Evolutionary conservation across 2,888 invertebrate genomes (phyloP).

Genomic region (Lottia scabra): DNA sequence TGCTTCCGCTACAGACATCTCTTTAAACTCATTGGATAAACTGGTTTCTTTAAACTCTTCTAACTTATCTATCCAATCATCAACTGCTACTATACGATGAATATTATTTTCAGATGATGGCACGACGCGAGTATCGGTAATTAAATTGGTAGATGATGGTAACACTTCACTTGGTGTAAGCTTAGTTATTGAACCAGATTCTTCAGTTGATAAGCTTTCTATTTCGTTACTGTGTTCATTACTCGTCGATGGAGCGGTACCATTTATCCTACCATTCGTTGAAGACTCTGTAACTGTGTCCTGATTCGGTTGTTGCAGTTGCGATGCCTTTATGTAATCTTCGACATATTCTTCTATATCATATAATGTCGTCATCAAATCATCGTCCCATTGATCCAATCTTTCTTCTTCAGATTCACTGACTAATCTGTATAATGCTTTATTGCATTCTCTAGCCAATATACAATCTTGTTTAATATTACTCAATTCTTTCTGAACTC

Average conservation of each 20-base stretch:
- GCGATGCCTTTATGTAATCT: neutral
- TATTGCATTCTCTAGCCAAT: neutral
- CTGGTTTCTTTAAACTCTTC: constrained; percentile 1
- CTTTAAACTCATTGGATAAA: neutral
- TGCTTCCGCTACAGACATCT: constrained; percentile 5
- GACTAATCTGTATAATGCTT: neutral
- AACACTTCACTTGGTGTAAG: neutral
- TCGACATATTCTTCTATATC: neutral
- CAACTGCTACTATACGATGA: neutral
- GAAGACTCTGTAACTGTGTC: neutral
- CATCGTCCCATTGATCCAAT: constrained; percentile 1
- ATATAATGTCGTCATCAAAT: neutral
- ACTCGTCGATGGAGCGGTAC: neutral
- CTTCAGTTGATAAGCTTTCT: neutral
- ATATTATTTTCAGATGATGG: neutral
- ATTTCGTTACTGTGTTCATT: neutral
- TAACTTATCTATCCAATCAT: neutral
- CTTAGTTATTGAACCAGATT: neutral
- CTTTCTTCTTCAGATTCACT: neutral
- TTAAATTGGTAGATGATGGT: neutral
- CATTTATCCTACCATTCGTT: neutral
- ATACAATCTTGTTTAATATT: neutral
- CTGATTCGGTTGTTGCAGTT: neutral
- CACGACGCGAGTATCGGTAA: neutral
- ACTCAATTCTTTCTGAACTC: neutral